Conservation (phyloP, 2,888 invertebrate genomes). For the Drosophila mettleri region DNA sequence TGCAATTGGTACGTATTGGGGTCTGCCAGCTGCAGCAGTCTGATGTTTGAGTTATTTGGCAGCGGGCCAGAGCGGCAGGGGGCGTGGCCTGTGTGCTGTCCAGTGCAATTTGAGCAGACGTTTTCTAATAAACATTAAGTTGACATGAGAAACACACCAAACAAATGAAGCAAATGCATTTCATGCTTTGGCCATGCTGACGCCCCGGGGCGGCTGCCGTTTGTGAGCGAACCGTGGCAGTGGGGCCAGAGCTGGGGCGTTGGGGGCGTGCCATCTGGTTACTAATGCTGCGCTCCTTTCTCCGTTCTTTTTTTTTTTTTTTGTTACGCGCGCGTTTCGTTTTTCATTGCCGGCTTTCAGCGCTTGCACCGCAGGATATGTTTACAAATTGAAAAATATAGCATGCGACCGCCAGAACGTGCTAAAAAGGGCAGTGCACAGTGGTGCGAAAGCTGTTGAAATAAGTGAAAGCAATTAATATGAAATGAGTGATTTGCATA, state of each 20-base stretch:
- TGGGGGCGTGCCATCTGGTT: conserved; percentile 55
- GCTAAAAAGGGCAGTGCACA: conserved; percentile 53
- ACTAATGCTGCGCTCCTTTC: conserved; percentile 58
- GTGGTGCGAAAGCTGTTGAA: conserved; percentile 20
- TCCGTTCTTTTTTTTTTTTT: conserved; percentile 5
- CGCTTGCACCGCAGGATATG: conserved; percentile 76
- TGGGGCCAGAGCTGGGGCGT: not conserved
- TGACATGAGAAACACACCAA: conserved; percentile 77
- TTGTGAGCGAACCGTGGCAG: not conserved
- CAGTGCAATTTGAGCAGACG: conserved; percentile 60
- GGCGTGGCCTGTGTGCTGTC: conserved; percentile 18
- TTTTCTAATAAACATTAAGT: conserved; percentile 79
- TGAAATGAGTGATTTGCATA: not conserved
- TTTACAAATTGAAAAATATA: conserved; percentile 81
- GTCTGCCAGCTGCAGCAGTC: conserved; percentile 11
- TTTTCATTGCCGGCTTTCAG: conserved; percentile 50
- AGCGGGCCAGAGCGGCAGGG: conserved; percentile 9
- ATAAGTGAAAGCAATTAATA: not conserved
- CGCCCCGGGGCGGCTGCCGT: conserved; percentile 24
- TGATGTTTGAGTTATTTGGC: conserved; percentile 24
- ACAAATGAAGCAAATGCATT: conserved; percentile 79
- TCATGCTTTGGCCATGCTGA: conserved; percentile 51
- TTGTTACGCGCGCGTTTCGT: conserved; percentile 17
- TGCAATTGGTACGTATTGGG: not conserved
- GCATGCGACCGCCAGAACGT: conserved; percentile 70